Base-by-base conservation (phyloP, 64 coral and sea anemone species). In the Hydrozoanthus tunicans region DNA sequence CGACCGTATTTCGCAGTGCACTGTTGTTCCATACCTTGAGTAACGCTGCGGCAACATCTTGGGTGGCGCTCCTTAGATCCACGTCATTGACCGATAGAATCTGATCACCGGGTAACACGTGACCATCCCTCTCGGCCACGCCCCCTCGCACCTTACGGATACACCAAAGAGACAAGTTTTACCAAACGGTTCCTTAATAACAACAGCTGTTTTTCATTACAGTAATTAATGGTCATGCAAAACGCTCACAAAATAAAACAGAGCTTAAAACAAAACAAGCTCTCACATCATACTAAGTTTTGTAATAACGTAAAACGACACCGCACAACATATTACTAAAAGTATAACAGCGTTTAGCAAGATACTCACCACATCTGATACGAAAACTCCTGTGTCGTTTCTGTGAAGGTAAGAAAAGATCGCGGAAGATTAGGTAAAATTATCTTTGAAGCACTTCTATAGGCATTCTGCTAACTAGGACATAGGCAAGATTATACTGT, bases 71-170 rank as follows among this genome's bases (percentile, higher is more conserved):
- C n/a, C 89, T 90, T 1, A 93, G 88, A 90, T 98, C 96, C 13
- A 95, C 96, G n/a, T 93, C 93, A 76, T 98, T 98, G 5, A 98
- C 96, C 60, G 91, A 93, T 9, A 98, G 89, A 57, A 98, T 95
- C 77, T 98, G 96, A 51, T 98, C 96, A 64, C 96, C 96, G 25
- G 93, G 86, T 14, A 91, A 75, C 7, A 98, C 86, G 64, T 89
- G 88, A 54, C 96, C 96, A 70, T 98, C 91, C 6, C 86, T 76
- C 54, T 93, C 93, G 11, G 96, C 96, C 5, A 95, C 81, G 10
- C 96, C 96, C 3, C 96, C 96, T 79, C 86, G 92, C 9, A 98
- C 94, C 94, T 96, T 9, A 51, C 10, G 73, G 59, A 9, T 23
- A 17, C 51, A 81, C 59, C 10, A 71, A 20, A 20, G 20, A 73